Base-by-base conservation (phyloP, 2,113 vertebrate genomes). In the Bubalus kerabau region DNA sequence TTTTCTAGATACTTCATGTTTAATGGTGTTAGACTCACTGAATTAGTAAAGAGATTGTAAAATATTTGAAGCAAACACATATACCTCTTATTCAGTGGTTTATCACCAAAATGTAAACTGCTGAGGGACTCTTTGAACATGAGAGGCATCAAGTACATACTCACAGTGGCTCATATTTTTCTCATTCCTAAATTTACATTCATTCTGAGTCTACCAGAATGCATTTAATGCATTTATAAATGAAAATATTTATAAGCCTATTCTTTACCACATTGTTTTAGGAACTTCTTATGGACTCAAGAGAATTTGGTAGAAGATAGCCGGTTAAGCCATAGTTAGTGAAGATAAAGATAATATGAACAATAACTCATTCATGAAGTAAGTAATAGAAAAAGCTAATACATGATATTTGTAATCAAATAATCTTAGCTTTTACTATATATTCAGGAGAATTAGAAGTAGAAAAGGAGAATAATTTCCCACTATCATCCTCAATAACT, bases 11-110 rank as follows among this genome's bases (percentile, higher is more conserved):
- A 82, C 5, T 95, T 85, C 50, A 54, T 60, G 28, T 67, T 96
- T 85, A 86, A 95, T 28, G 64, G 16, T 57, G 6, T 43, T 91
- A 93, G 59, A 85, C 21, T 86, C 78, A 92, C n/a, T 59, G 32
- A 89, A 50, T 96, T 88, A 94, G 91, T 88, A 74, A 32, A 81
- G 54, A 87, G 32, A 81, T 81, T 57, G 59, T 92, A 92, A 87
- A 95, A 60, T 90, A 92, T 83, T 40, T 94, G 85, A 81, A 84
- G 32, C 50, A 95, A 91, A 14, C 15, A 80, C 46, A 87, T 24
- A 7, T 4, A 89, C 57, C 71, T 89, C 87, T 92, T 57, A 85
- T 52, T 78, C 50, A 87, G 52, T 71, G 28, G 48, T 43, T 83
- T 96, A 62, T 64, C 50, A 74, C 12, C 17, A 88, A 88, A 97